Conservation (phyloP, 2,797 vertebrate species). For the Aphelocoma californica region DNA sequence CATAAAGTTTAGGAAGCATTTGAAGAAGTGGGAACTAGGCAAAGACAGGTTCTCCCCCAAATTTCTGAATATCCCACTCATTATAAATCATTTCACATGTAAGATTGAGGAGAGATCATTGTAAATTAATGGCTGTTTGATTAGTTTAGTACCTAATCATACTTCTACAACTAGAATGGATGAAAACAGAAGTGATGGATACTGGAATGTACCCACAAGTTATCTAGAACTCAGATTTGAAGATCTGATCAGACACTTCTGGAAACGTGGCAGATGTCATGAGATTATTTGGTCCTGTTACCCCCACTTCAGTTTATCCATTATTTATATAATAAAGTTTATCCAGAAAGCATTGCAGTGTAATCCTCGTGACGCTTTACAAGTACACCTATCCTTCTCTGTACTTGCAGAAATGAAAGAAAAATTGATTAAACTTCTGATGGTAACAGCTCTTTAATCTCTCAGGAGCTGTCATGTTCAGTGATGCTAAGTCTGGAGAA, state of each 20-base stretch:
- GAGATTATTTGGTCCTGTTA: neutral
- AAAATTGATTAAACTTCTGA: conserved; percentile 27
- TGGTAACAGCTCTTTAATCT: conserved; percentile 21
- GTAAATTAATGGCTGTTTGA: neutral
- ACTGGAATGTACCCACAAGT: neutral
- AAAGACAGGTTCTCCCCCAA: neutral
- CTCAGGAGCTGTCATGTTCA: neutral
- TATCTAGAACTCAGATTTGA: neutral
- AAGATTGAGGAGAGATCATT: neutral
- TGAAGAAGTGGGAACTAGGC: neutral
- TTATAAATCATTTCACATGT: neutral
- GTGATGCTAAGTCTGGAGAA: neutral
- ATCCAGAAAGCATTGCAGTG: neutral
- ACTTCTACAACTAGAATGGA: neutral
- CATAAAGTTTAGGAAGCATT: neutral
- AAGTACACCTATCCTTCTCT: neutral
- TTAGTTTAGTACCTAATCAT: neutral
- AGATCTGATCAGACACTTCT: neutral
- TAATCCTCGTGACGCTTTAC: neutral
- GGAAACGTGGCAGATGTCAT: neutral
- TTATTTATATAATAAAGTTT: neutral
- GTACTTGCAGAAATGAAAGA: conserved; percentile 9
- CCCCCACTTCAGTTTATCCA: neutral
- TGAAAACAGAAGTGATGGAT: neutral
- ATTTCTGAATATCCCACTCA: neutral